Base-by-base conservation (phyloP, 2,888 invertebrate species). In the Campoplex nolae region DNA sequence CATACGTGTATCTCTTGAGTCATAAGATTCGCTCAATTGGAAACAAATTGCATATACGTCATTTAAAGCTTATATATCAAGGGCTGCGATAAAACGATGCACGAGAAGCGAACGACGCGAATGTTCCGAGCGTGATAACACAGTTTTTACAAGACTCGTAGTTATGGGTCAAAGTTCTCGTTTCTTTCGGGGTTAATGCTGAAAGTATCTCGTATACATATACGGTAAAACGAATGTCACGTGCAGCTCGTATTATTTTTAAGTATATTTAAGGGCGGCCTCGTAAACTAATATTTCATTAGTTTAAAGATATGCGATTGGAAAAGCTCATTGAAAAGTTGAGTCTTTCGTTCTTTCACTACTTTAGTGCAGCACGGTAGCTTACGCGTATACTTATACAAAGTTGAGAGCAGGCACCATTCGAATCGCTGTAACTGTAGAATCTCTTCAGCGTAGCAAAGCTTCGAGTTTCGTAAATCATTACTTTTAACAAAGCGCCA, bases 91-190 rank as follows among this genome's bases (percentile, higher is more conserved):
- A 42, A 68, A n/a, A 35, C 35, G 35, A 56, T 68, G 35, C 16
- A 75, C 16, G 54, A 65, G 13, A 56, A 54, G 54, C 42, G 28
- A 82, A 58, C 77, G 74, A 78, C 54, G 78, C 71, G 82, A 74
- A 23, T 45, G 76, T 68, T 51, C 16, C 68, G 74, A 28, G 68
- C 51, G 86, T 58, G 90, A 90, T 91, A 90, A 86, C 86, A 76
- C 70, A 76, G 56, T 82, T 83, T 89, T 88, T 91, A 86, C 89
- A 87, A 89, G 87, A 86, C 85, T 75, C 79, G 71, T 78, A 68
- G 70, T 35, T 67, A 42, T 75, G 82, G 90, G 90, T 90, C 90
- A 87, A 88, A 91, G 91, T 88, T 90, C 90, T 68, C 86, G 56
- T 81, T 75, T 54, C 54, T 51, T 82, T 56, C 68, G 78, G 73